Evolutionary conservation across 1,140 invertebrate species (phyloP).

Genomic region (Drosophila nannoptera): DNA sequence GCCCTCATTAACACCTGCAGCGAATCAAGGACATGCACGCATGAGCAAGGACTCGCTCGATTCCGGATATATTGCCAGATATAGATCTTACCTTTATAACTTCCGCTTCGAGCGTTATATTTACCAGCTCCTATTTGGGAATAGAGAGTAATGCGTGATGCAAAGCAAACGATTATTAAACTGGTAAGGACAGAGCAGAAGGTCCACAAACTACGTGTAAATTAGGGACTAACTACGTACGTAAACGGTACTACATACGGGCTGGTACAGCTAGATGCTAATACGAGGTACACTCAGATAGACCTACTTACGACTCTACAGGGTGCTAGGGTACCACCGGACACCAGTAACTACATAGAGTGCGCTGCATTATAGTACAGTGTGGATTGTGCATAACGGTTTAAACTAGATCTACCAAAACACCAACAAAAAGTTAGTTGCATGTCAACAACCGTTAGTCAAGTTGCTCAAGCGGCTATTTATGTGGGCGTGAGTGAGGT

Average conservation of each 20-base stretch:
- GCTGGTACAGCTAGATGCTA: constrained; percentile 6
- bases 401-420: constrained; percentile 13
- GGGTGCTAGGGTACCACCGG: constrained; percentile 10
- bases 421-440: constrained; percentile 10
- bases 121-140: constrained; percentile 66
- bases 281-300: constrained; percentile 25
- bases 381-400: not conserved
- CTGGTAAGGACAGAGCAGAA: constrained; percentile 8
- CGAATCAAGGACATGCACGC: not conserved
- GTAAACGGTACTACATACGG: constrained; percentile 26
- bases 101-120: constrained; percentile 57
- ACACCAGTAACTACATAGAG: constrained; percentile 22
- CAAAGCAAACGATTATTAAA: constrained; percentile 56
- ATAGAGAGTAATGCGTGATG: constrained; percentile 41
- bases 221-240: constrained; percentile 52
- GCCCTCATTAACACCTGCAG: constrained; percentile 69
- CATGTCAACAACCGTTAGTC: constrained; percentile 44
- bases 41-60: not conserved
- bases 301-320: constrained; percentile 28
- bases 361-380: constrained; percentile 6
- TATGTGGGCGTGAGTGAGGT: constrained; percentile 57
- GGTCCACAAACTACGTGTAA: constrained; percentile 27
- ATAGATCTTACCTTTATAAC: constrained; percentile 66
- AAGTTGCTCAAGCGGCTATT: constrained; percentile 61
- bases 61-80: not conserved